Evolutionary conservation across 2,113 vertebrate species (phyloP), one percentile per base, ranked within the genome.

Genomic region (Thamnophis sirtalis): DNA sequence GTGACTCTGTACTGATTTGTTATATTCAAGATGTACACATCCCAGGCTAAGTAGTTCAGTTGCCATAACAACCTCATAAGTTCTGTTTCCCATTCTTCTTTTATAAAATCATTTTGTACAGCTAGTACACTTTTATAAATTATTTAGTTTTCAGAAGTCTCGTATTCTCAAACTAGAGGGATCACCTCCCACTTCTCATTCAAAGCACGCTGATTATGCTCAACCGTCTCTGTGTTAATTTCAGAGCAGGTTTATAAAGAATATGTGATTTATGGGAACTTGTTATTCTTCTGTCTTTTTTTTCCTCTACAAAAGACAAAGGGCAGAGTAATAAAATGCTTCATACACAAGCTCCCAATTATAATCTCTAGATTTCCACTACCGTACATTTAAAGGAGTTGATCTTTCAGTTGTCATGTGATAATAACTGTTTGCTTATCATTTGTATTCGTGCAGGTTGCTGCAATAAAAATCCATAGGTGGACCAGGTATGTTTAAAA

Each of bases 11-110:
- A 93, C 92, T 5, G 87, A 93, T 95, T 97, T 95, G 95, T 95
- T 96, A 96, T 54, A 90, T 96, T 98, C 93, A 93, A 96, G 96
- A 96, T 93, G 94, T 91, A 92, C 96, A 96, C 73, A 90, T 97
- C 96, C 95, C 96, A 96, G 94, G 91, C 94, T 91, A 93, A 97
- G 95, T 96, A 94, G 95, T 97, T 97, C 97, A 94, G 98, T 98
- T 98, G 97, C 97, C 97, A 98, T 98, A 97, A 97, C 97, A 97
- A 98, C 97, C 55, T 96, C 95, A 95, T 95, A 97, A 96, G 96
- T 97, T 95, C 33, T 96, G 96, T 95, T 97, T 95, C 96, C 96
- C 43, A 80, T 97, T 88, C 55, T 96, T 97, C 88, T 96, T 96
- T 94, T 97, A 97, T 96, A 97, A 97, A 96, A 96, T 95, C 54